These are phyloP conservation scores for Eupsittula cactorum DNA, from an alignment of 2,113 vertebrate species.

Conservation along the genomic window DNA sequence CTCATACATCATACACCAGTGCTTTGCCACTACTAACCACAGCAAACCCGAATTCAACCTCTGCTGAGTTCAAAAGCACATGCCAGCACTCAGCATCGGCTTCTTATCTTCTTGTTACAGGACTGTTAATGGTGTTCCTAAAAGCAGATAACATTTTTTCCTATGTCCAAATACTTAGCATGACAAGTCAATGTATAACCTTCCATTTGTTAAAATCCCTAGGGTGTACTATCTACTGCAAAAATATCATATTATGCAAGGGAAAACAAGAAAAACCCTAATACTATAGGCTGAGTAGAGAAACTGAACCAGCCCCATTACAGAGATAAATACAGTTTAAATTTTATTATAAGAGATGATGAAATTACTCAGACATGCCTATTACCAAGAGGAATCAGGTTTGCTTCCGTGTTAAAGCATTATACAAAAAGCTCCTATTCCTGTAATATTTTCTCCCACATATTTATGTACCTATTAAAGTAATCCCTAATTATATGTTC, in stretches of 20 bases:
- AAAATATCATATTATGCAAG: not conserved
- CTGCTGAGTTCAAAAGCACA: rapidly evolving
- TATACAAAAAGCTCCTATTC: not conserved
- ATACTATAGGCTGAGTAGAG: not conserved
- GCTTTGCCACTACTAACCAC: not conserved
- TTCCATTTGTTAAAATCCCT: not conserved
- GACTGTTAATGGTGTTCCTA: rapidly evolving
- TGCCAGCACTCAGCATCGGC: too few species aligned
- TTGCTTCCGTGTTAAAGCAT: not conserved
- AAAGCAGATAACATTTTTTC: not conserved
- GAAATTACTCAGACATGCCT: not conserved
- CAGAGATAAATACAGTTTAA: not conserved
- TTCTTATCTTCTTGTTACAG: not conserved
- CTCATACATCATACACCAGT: too few species aligned
- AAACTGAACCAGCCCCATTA: not conserved
- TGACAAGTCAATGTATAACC: not conserved
- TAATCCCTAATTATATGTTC: conserved; percentile 21
- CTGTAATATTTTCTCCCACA: not conserved
- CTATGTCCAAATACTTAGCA: not conserved
- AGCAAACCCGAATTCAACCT: not conserved
- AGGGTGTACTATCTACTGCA: not conserved
- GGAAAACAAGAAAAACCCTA: not conserved
- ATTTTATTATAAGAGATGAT: not conserved
- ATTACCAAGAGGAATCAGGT: not conserved
- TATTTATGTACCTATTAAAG: conserved; percentile 9